A percentile compares a stretch with the other conserved stretches of the same genome.
Evolutionary conservation across 2,113 vertebrate genomes (phyloP).

Genomic region (Talpa occidentalis): DNA sequence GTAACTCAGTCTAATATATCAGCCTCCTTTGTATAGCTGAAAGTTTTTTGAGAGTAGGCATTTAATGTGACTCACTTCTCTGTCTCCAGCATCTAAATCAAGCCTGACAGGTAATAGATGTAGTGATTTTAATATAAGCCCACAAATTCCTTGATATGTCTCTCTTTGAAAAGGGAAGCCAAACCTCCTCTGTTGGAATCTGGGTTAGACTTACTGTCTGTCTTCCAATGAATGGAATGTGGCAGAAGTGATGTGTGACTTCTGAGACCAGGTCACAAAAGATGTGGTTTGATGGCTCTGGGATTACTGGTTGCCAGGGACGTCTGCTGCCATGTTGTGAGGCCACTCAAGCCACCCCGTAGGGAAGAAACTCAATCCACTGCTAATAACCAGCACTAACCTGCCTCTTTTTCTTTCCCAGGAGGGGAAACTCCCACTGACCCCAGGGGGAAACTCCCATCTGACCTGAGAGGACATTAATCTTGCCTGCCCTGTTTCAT

Average conservation of each 20-base stretch:
- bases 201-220: neutral
- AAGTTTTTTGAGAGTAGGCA: neutral
- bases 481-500: neutral
- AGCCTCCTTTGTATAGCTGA: neutral
- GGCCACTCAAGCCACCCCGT: neutral
- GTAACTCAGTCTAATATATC: neutral
- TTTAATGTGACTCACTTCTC: conserved; percentile 23
- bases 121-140: neutral
- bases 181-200: neutral
- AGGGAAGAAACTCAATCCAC: neutral
- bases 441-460: neutral
- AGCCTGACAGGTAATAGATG: neutral
- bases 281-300: neutral
- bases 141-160: neutral
- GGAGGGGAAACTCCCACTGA: too few species aligned
- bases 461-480: neutral
- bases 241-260: neutral
- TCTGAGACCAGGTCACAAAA: neutral
- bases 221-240: neutral
- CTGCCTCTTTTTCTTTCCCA: neutral
- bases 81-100: neutral
- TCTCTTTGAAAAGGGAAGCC: neutral
- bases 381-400: neutral
- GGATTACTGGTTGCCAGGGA: neutral
- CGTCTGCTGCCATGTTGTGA: neutral